Base-by-base conservation (phyloP, 1,140 invertebrate species). In the Octopus sinensis region DNA sequence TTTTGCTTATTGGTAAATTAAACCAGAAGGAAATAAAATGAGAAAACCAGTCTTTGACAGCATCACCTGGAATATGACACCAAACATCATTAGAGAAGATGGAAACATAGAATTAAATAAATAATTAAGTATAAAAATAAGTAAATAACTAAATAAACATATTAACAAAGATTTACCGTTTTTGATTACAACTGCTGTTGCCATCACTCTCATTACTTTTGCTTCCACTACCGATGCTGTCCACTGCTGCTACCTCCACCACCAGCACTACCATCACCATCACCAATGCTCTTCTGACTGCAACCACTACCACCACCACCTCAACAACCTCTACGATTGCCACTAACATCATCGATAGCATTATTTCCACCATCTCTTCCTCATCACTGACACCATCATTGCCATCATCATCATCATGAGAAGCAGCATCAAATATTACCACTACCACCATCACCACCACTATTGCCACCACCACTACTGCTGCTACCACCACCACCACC, bases 381-480 rank as follows among this genome's bases (percentile, higher is more conserved):
- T 12, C 54, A 79, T 12, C 43, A 79, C 78, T 53, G 54, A 13
- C 43, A 79, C 78, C 13, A 79, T 53, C 13, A 79, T 53, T 53
- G 54, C 78, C 13, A 79, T 53, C 13, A 79, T 43, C 13, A 79
- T 53, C 13, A 79, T 53, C 13, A 79, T 53, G 1, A 79, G 3
- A 1, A 79, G 1, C 30, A 43, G 1, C 30, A 43, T 43, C 30
- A 43, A 43, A 43, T 43, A 43, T 43, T 43, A 43, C 78, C 13
- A 79, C 78, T 54, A 79, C 4, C 13, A 79, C 78, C 13, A 79
- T 53, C 13, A 79, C 78, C 13, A 79, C 78, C 12, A 4, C 76
- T 2, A 51, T 51, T 17, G 30, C 30, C 12, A 51, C 30, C 13
- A 79, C 78, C 12, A 4, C 76, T 2, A 51, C 4, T 17, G 30